These are phyloP conservation scores for Oreochromis mossambicus DNA, from an alignment of 2,797 vertebrate genomes.

Conservation along the genomic window DNA sequence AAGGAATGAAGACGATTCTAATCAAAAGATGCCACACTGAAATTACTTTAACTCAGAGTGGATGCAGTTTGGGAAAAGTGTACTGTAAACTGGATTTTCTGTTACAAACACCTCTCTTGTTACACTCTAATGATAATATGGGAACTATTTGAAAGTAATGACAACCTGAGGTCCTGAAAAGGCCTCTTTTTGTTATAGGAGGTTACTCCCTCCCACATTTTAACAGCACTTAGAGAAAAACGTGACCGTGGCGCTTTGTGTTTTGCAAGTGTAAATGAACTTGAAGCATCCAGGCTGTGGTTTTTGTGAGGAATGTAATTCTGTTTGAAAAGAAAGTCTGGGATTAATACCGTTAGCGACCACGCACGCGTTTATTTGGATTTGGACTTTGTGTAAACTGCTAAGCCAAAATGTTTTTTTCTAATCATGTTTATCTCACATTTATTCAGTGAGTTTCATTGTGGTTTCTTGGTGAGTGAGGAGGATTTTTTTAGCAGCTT, in stretches of 20 bases:
- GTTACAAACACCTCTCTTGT: slow-evolving; percentile 44
- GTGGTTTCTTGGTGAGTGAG: slow-evolving; percentile 34
- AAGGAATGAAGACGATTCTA: slow-evolving; percentile 33
- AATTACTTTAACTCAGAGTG: slow-evolving; percentile 34
- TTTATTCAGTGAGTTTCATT: slow-evolving; percentile 49
- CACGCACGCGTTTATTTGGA: slow-evolving; percentile 19
- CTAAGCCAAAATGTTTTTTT: slow-evolving; percentile 67
- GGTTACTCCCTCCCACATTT: not conserved
- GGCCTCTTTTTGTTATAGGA: slow-evolving; percentile 10
- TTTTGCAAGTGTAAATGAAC: slow-evolving; percentile 16
- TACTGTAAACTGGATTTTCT: slow-evolving; percentile 70
- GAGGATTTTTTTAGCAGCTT: slow-evolving; percentile 33
- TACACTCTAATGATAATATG: slow-evolving; percentile 2
- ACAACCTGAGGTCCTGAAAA: slow-evolving; percentile 38
- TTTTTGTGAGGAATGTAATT: slow-evolving; percentile 61
- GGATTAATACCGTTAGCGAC: slow-evolving; percentile 16
- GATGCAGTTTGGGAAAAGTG: slow-evolving; percentile 48
- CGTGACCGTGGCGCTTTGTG: not conserved
- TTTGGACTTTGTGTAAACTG: slow-evolving; percentile 37
- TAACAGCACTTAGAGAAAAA: slow-evolving; percentile 43
- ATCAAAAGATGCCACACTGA: slow-evolving; percentile 36
- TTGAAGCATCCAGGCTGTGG: slow-evolving; percentile 27
- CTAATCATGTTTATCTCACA: slow-evolving; percentile 54
- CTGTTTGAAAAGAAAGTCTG: slow-evolving; percentile 25
- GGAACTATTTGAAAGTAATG: slow-evolving; percentile 44